These are phyloP conservation scores for Larimichthys crocea DNA, from an alignment of 2,113 vertebrate species.

Conservation along the genomic window DNA sequence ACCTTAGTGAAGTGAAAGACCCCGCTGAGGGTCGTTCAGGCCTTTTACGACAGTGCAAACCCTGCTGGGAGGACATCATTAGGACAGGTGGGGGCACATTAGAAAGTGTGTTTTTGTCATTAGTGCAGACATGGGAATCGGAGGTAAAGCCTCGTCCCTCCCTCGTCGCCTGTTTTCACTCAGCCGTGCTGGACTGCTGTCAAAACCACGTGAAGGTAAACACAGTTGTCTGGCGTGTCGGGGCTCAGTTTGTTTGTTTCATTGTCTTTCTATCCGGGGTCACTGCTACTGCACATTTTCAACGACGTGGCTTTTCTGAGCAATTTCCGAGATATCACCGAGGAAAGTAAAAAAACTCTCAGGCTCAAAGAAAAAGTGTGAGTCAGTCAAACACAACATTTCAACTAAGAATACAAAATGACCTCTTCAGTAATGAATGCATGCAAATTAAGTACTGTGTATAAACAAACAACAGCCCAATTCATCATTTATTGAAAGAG, in stretches of 20 bases:
- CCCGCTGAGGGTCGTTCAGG: slow-evolving; percentile 16
- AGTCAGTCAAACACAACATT: not conserved
- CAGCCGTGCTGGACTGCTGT: slow-evolving; percentile 37
- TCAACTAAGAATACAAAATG: not conserved
- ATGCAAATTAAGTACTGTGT: slow-evolving; percentile 21
- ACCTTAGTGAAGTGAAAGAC: slow-evolving; percentile 1
- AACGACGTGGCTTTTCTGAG: not conserved
- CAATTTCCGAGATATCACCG: not conserved
- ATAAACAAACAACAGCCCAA: slow-evolving; percentile 2
- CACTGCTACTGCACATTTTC: not conserved
- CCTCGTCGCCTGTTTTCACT: slow-evolving; percentile 47
- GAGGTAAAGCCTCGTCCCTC: not conserved
- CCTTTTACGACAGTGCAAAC: slow-evolving; percentile 62
- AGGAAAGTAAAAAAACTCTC: not conserved
- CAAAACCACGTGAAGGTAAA: slow-evolving; percentile 51
- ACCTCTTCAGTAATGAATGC: slow-evolving; percentile 1
- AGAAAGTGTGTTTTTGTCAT: slow-evolving; percentile 78
- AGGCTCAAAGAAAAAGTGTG: too few relatives aligned
- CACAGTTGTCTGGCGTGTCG: slow-evolving; percentile 2
- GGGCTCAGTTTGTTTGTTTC: not conserved
- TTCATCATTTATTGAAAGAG: slow-evolving; percentile 1
- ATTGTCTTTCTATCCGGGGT: not conserved
- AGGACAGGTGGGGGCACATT: slow-evolving; percentile 62
- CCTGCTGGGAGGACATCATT: slow-evolving; percentile 45
- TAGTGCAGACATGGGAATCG: slow-evolving; percentile 51